A percentile compares a stretch with the other conserved stretches of the same genome.
Evolutionary conservation across 2,113 vertebrate genomes (phyloP).

Genomic region (Hypocryptadius cinnamomeus): DNA sequence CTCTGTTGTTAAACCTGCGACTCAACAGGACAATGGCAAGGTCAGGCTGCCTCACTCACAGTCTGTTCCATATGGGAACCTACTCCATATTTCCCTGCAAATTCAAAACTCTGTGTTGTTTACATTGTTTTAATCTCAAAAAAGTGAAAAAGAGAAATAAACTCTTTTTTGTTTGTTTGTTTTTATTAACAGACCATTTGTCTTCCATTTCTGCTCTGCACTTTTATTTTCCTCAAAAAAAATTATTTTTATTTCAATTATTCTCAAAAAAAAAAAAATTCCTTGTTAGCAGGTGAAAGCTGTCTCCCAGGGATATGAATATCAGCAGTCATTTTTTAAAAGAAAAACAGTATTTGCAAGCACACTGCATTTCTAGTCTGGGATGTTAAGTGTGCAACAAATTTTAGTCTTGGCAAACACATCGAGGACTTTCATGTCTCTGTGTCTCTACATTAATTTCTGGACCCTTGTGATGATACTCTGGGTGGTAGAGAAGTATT

Average conservation of each 20-base stretch:
- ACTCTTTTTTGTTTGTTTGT: background rate
- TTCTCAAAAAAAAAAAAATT: background rate
- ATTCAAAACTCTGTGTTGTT: background rate
- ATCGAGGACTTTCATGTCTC: background rate
- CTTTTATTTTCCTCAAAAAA: background rate
- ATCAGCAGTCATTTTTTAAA: background rate
- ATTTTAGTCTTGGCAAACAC: background rate
- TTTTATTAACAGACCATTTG: background rate
- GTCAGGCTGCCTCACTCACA: background rate
- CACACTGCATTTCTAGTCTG: background rate
- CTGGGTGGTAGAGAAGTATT: background rate
- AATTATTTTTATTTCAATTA: background rate
- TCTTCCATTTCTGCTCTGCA: background rate
- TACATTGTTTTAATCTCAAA: background rate
- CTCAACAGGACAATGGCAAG: background rate
- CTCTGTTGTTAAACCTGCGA: background rate
- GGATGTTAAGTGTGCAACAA: background rate
- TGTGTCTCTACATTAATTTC: background rate
- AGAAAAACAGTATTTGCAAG: background rate
- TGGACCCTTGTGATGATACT: background rate
- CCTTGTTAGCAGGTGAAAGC: background rate
- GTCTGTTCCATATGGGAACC: background rate
- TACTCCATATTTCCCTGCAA: background rate
- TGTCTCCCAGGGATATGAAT: background rate
- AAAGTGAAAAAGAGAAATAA: background rate